A percentile compares a stretch with the other conserved stretches of the same genome.
These are phyloP conservation scores for Thinocorus orbignyianus DNA, from an alignment of 2,113 vertebrate species.

Conservation along the genomic window DNA sequence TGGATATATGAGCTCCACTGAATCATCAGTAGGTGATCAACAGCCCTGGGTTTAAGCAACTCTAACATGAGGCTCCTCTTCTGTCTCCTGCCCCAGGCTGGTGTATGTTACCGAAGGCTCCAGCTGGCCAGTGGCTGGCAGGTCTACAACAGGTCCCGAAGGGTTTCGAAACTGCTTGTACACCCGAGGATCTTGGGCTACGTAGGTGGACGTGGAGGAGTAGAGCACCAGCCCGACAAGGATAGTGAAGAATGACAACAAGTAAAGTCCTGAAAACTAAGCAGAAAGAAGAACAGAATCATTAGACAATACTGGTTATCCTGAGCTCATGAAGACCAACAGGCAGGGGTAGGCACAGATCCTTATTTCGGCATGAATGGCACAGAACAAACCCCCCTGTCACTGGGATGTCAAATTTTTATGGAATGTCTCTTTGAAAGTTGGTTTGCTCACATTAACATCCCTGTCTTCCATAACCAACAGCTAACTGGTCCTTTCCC, in stretches of 20 bases:
- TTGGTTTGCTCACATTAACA: not conserved
- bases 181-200: slow-evolving; percentile 91
- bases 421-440: not conserved
- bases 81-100: slow-evolving; percentile 87
- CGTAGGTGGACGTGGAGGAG: slow-evolving; percentile 89
- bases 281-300: slow-evolving; percentile 15
- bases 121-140: slow-evolving; percentile 74
- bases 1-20: slow-evolving; percentile 62
- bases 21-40: slow-evolving; percentile 53
- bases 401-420: not conserved
- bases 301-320: not conserved
- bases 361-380: not conserved
- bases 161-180: slow-evolving; percentile 96
- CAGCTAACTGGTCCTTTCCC: not conserved
- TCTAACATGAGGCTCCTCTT: slow-evolving; percentile 85
- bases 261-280: slow-evolving; percentile 95
- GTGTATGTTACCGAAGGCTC: slow-evolving; percentile 94
- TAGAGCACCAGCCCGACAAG: slow-evolving; percentile 90
- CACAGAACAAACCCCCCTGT: not conserved
- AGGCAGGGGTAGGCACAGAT: not conserved
- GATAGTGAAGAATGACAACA: slow-evolving; percentile 91
- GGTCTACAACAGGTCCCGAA: slow-evolving; percentile 81
- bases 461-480: not conserved
- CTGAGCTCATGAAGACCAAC: not conserved
- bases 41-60: slow-evolving; percentile 77